Evolutionary conservation across 2,113 vertebrate species (phyloP), one percentile per base, ranked within the genome.

Genomic region (Eretmochelys imbricata): DNA sequence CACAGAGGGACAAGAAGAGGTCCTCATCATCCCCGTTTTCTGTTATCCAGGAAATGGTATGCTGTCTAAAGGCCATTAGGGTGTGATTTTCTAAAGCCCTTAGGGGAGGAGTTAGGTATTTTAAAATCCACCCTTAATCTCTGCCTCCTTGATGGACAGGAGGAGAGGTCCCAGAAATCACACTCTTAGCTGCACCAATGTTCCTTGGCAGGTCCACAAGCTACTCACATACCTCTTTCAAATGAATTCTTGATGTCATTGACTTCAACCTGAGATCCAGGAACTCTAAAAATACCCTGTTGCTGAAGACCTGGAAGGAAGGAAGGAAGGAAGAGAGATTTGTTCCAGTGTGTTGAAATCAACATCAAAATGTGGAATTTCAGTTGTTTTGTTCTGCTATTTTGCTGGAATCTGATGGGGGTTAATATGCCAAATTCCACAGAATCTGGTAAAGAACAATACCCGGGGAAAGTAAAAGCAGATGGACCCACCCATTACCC

Each of bases 221-320:
- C 99, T 99, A 99, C 99, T 99, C 54, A 93, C 99, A 88, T 88
- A 99, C 99, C 99, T 99, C 99, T 99, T 97, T 99, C 99, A 98
- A 99, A 99, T 24, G 99, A 99, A 97, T 99, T 99, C 98, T 99
- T 99, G 98, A 99, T 99, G 97, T 99, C 99, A 5, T 99, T 99
- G 96, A 99, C 99, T 98, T 99, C 99, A 75, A 99, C 99, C 97
- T 99, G 99, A 95, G 99, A 99, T 97, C 99, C 99, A 17, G 99
- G 99, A 95, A 99, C 99, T 96, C 99, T 97, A 98, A 99, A 99
- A 98, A 99, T 99, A 87, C 99, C 99, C 97, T 99, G 99, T 84
- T 99, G 99, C 97, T 99, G 99, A 80, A 99, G 99, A 96, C 99
- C 99, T 99, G 97, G 50, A 96, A 96, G 69, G 72, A 89, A 93